Evolutionary conservation across 2,888 invertebrate genomes (phyloP).

Genomic region (Steromphala cineraria): DNA sequence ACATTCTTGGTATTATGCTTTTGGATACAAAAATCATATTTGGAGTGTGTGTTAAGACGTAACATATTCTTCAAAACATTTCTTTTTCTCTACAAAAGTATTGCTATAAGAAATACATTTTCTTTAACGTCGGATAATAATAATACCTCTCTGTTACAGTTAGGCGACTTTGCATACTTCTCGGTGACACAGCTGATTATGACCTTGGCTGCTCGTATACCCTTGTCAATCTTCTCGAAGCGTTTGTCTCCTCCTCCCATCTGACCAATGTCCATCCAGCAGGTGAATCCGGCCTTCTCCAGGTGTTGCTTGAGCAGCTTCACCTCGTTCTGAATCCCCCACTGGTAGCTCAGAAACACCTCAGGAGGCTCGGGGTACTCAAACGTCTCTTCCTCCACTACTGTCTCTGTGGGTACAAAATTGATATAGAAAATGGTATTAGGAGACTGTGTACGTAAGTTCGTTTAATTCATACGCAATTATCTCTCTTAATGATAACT

Average conservation of each 20-base stretch:
- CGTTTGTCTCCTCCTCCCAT: conserved; percentile 75
- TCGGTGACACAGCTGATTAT: conserved; percentile 66
- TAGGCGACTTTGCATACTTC: conserved; percentile 72
- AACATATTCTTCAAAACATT: too few relatives aligned
- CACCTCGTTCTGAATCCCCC: conserved; percentile 71
- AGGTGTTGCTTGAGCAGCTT: conserved; percentile 68
- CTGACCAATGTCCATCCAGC: conserved; percentile 74
- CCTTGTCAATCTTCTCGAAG: conserved; percentile 71
- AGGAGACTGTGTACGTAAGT: too few relatives aligned
- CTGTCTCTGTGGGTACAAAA: conserved; percentile 44
- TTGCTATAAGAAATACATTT: too few relatives aligned
- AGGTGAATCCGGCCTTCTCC: conserved; percentile 68
- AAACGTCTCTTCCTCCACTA: conserved; percentile 52
- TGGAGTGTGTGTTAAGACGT: too few relatives aligned
- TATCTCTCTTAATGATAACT: too few relatives aligned
- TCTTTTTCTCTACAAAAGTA: too few relatives aligned
- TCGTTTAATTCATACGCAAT: too few relatives aligned
- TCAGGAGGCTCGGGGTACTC: conserved; percentile 47
- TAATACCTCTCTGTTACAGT: conserved; percentile 73
- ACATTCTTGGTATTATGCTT: too few relatives aligned
- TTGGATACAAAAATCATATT: too few relatives aligned
- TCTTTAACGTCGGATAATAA: background rate
- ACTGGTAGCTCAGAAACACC: conserved; percentile 70
- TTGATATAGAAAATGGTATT: too few relatives aligned
- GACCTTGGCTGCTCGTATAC: conserved; percentile 68